Conservation (phyloP, 2,888 invertebrate genomes). For the Hemicrepidius hirtus region DNA sequence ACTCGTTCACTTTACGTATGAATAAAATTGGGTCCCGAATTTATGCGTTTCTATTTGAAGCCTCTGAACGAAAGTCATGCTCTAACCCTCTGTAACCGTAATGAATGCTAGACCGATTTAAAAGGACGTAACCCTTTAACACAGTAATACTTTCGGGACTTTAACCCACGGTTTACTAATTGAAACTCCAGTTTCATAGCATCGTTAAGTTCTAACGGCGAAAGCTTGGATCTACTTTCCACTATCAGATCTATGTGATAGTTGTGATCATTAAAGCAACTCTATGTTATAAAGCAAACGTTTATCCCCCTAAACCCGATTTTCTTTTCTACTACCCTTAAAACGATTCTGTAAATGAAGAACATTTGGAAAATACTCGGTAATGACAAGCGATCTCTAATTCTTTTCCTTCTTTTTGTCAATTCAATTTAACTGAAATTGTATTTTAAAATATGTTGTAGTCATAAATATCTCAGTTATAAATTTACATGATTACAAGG, state of each 20-base stretch:
- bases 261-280: no score
- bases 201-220: conserved; percentile 17
- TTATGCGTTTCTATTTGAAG: conserved; percentile 19
- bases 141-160: conserved; percentile 23
- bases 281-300: no score
- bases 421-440: no score
- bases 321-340: no score
- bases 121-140: conserved; percentile 17
- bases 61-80: not conserved
- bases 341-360: no score
- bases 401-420: no score
- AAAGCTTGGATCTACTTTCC: conserved; percentile 1
- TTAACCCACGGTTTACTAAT: conserved; percentile 11
- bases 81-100: not conserved
- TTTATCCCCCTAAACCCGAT: no score
- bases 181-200: conserved; percentile 20
- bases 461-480: not conserved
- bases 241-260: not conserved
- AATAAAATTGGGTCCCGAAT: conserved; percentile 20
- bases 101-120: conserved; percentile 6
- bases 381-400: no score
- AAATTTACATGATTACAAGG: conserved; percentile 30
- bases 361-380: no score
- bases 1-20: conserved; percentile 21
- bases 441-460: no score